These are phyloP conservation scores for Physeter macrocephalus DNA, from an alignment of 2,113 vertebrate species.

Conservation along the genomic window DNA sequence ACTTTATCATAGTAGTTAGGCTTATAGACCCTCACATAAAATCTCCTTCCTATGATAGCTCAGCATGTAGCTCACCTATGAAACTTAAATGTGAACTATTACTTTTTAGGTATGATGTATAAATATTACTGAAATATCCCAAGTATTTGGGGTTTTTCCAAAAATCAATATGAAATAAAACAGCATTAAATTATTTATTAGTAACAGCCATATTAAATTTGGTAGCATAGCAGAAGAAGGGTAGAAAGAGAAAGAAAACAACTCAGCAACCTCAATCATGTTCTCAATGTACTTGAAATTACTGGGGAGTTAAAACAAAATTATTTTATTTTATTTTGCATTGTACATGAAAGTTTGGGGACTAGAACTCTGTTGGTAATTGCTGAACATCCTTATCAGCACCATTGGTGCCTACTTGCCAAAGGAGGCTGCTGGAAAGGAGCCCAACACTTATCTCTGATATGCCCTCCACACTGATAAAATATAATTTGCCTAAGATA, in stretches of 20 bases:
- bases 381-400: not conserved
- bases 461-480: not conserved
- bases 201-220: not conserved
- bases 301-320: not conserved
- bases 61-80: not conserved
- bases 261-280: not conserved
- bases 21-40: not conserved
- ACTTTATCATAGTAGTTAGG: not conserved
- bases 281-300: not conserved
- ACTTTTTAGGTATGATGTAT: not conserved
- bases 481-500: not conserved
- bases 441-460: not conserved
- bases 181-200: not conserved
- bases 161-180: not conserved
- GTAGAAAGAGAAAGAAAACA: not conserved
- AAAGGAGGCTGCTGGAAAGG: not conserved
- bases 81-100: not conserved
- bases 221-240: not conserved
- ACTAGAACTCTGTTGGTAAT: not conserved
- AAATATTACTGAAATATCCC: not conserved
- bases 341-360: not conserved
- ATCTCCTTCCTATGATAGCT: not conserved
- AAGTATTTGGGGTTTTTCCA: not conserved
- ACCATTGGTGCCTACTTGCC: not conserved
- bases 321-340: not conserved